Conservation (phyloP, 2,888 invertebrate genomes). For the Hymenopus coronatus region DNA sequence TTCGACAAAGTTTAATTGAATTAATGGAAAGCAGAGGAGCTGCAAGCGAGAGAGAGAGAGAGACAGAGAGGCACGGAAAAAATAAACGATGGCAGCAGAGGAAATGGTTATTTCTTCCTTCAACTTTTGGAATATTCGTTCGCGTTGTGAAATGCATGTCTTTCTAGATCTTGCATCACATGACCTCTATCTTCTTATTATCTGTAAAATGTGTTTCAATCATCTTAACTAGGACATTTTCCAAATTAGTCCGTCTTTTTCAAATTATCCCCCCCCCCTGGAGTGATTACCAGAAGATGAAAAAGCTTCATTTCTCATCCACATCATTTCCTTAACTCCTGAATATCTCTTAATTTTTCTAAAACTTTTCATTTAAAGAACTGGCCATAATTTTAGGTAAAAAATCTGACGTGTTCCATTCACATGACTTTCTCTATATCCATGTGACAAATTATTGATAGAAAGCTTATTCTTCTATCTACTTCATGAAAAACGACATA, state of each 20-base stretch:
- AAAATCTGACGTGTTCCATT: too few relatives aligned
- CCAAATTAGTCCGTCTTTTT: not conserved
- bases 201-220: not conserved
- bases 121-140: not conserved
- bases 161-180: not conserved
- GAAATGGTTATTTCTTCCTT: not conserved
- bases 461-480: too few relatives aligned
- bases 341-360: too few relatives aligned
- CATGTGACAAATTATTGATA: too few relatives aligned
- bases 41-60: not conserved
- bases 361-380: too few relatives aligned
- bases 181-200: not conserved
- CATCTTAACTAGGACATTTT: not conserved
- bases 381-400: too few relatives aligned
- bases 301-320: too few relatives aligned
- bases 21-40: not conserved
- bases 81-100: not conserved
- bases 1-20: not conserved
- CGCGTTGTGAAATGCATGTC: not conserved
- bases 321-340: too few relatives aligned
- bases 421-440: too few relatives aligned
- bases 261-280: not conserved
- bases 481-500: too few relatives aligned
- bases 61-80: not conserved
- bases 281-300: not conserved